phyloP scores from a whole-genome alignment of 1,140 invertebrate genomes.

The Octopus bimaculoides region DNA sequence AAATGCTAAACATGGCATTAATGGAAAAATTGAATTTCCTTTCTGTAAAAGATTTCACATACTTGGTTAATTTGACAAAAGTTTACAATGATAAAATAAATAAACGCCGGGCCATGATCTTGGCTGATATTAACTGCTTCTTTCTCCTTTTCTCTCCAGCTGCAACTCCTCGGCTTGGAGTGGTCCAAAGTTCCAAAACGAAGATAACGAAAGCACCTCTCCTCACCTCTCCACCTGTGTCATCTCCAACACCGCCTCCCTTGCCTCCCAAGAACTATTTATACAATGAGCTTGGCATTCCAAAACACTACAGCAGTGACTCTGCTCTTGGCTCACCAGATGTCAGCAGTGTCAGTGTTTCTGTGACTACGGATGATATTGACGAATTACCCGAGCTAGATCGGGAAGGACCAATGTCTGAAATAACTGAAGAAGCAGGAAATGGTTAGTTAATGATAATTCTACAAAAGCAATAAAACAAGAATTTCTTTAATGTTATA shows the following conservation, averaged over 20 bases:
- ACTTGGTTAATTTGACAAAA: too few species aligned
- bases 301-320: conserved; percentile 37
- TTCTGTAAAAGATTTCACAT: too few species aligned
- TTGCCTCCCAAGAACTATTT: conserved; percentile 26
- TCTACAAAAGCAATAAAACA: too few species aligned
- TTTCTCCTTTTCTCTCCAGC: conserved; percentile 5
- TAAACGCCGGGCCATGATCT: too few species aligned
- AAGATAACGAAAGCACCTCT: conserved; percentile 28
- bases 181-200: conserved; percentile 23
- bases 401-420: conserved; percentile 21
- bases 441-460: conserved; percentile 10
- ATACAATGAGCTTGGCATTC: conserved; percentile 20
- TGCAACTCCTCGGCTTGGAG: conserved; percentile 7
- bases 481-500: too few species aligned
- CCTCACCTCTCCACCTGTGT: conserved; percentile 19
- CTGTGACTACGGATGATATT: conserved; percentile 28
- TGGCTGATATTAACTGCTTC: not conserved
- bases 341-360: conserved; percentile 25
- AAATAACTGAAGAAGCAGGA: conserved; percentile 14
- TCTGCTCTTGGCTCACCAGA: conserved; percentile 46
- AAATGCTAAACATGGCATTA: too few species aligned
- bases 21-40: too few species aligned
- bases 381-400: conserved; percentile 34
- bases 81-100: too few species aligned
- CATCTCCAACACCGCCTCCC: conserved; percentile 22